Evolutionary conservation across 1,140 invertebrate species (phyloP), one percentile per base, ranked within the genome.

Genomic region (Mycetomoellerius zeteki): DNA sequence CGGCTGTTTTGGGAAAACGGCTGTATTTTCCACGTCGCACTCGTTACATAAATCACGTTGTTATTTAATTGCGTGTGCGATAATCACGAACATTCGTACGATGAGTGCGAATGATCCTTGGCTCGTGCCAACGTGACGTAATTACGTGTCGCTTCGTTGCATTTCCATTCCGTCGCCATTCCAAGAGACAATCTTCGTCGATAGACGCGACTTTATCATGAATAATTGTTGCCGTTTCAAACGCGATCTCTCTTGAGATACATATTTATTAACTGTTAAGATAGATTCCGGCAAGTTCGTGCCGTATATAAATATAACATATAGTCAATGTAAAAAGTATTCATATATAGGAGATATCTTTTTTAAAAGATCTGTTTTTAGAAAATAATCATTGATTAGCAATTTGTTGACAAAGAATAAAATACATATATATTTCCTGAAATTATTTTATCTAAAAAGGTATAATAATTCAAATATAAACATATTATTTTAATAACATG

Each of bases 101-200:
- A 72, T 58, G n/a, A 71, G 47, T 64, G 16, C 33, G 19, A 27
- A 72, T 12, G 62, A 27, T 56, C 4, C 30, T 54, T 2, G 21
- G 12, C 69, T 75, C 80, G 33, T 82, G 65, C 65, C 65, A 84
- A 50, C 69, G 27, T 84, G 69, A 84, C 14, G 54, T 84, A 84
- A 73, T 84, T 71, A 56, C 14, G n/a, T 14, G 52, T 33, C 56
- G 60, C 8, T 21, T 84, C n/a, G 56, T 33, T 27, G 69, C 27
- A 50, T 62, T 14, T 12, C 69, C 8, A 73, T 73, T 43, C 7
- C 10, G 8, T 62, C n/a, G 19, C 69, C 8, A 73, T 73, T 43
- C 7, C 10, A 14, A 73, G 56, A 62, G 54, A 21, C 24, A 1
- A 58, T 69, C 12, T 10, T 27, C 5, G 14, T 54, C n/a, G 47